A percentile compares a stretch with the other conserved stretches of the same genome.
These are phyloP conservation scores for Mola mola DNA, from an alignment of 2,113 vertebrate species.

Conservation along the genomic window DNA sequence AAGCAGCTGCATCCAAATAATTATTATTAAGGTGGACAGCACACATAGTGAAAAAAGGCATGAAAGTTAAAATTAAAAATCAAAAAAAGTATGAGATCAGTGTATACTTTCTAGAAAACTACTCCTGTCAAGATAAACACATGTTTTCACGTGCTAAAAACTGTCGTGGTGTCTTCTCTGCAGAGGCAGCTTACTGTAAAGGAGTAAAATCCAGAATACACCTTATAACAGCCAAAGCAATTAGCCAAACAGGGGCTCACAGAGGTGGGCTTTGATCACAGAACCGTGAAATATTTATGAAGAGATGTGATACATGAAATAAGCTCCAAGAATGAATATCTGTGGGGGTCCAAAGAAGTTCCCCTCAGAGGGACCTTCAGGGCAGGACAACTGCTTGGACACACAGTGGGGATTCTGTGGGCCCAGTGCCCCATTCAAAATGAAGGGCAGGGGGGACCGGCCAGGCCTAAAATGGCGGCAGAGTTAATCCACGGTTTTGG, in stretches of 20 bases:
- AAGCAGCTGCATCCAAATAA: slow-evolving; percentile 39
- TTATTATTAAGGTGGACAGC: too few relatives aligned
- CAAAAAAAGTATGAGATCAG: too few relatives aligned
- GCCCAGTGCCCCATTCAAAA: slow-evolving; percentile 43
- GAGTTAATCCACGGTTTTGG: slow-evolving; percentile 51
- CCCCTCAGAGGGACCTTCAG: slow-evolving; percentile 52
- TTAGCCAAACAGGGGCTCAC: slow-evolving; percentile 61
- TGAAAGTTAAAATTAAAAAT: too few relatives aligned
- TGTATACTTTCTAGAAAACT: too few relatives aligned
- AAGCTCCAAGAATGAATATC: slow-evolving; percentile 58
- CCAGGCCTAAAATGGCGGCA: slow-evolving; percentile 59
- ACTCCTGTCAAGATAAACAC: background rate
- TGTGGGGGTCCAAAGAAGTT: slow-evolving; percentile 53
- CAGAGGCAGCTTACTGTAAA: slow-evolving; percentile 8
- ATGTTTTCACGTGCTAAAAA: background rate
- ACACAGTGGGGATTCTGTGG: slow-evolving; percentile 43
- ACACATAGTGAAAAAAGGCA: too few relatives aligned
- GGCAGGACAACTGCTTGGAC: slow-evolving; percentile 46
- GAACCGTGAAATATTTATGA: slow-evolving; percentile 77
- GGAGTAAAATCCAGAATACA: slow-evolving; percentile 20
- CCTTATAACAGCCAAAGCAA: slow-evolving; percentile 54
- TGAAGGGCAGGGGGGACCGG: slow-evolving; percentile 43
- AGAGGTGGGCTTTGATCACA: slow-evolving; percentile 72
- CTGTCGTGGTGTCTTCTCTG: background rate
- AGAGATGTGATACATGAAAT: slow-evolving; percentile 71